Evolutionary conservation across 2,888 invertebrate species (phyloP).

Genomic region (Amphipoea oculea): DNA sequence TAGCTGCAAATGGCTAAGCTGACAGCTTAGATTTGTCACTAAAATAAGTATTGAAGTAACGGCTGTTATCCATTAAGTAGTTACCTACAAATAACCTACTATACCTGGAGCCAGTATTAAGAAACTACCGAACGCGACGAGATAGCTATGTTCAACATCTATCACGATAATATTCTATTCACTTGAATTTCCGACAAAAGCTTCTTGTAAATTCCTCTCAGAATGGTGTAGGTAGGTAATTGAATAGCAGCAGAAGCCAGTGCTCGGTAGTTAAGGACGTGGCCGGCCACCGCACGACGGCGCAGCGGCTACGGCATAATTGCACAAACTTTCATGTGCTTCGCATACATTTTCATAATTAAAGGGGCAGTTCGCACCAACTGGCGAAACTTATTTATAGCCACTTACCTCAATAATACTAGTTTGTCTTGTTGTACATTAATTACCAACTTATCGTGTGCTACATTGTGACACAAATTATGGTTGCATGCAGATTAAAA

Average conservation of each 20-base stretch:
- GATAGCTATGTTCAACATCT: constrained; percentile 5
- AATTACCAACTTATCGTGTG: constrained; percentile 36
- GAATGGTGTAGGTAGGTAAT: constrained; percentile 80
- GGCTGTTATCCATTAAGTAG: background rate
- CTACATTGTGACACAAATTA: constrained; percentile 23
- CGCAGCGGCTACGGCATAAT: constrained; percentile 83
- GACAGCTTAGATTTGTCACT: background rate
- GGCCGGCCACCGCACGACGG: constrained; percentile 80
- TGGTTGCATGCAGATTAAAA: constrained; percentile 23
- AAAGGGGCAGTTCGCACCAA: constrained; percentile 87
- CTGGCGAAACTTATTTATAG: constrained; percentile 84
- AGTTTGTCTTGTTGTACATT: constrained; percentile 66
- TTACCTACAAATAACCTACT: background rate
- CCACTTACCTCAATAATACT: constrained; percentile 79
- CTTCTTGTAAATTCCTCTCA: constrained; percentile 81
- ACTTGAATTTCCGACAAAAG: constrained; percentile 73
- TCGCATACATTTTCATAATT: constrained; percentile 90
- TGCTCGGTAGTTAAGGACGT: constrained; percentile 82
- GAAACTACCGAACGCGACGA: background rate
- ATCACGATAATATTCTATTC: constrained; percentile 39
- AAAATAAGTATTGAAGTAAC: background rate
- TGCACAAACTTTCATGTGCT: constrained; percentile 90
- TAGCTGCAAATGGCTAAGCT: background rate
- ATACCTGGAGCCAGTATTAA: background rate
- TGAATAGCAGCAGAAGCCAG: constrained; percentile 85